Base-by-base conservation (phyloP, 2,797 vertebrate species). In the Acrossocheilus fasciatus region DNA sequence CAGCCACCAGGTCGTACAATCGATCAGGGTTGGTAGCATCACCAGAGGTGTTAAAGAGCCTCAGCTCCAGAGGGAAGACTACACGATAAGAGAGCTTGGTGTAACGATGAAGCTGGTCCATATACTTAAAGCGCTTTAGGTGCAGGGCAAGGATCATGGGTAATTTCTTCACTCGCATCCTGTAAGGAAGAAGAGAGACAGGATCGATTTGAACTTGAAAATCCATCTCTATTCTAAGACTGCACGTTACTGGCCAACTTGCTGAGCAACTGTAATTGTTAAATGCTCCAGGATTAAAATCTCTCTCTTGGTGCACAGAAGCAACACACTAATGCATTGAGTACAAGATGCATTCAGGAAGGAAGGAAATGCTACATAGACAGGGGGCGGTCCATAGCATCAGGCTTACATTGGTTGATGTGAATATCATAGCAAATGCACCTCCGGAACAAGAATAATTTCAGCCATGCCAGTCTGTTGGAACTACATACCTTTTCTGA, bases 21-120 rank as follows among this genome's bases (percentile, higher is more conserved):
- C 97, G 95, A 91, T 98, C 97, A 0, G 97, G 97, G 90, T 98
- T 98, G 91, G 97, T 98, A 92, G 97, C 97, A 5, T 98, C 97
- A 9, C 97, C 97, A 0, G 97, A 98, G 5, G 97, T 98, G 95
- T 98, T 98, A 91, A 98, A 98, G 89, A 98, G 97, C 74, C 97
- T 94, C 78, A 98, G 96, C 95, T 98, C 97, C 91, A 98, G 93
- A 0, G 97, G 97, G 91, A 98, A 98, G 93, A 98, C 97, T n/a
- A 98, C 97, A 0, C 97, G 96, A 89, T 98, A 98, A 88, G 97
- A 98, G 62, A 98, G 96, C 84, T 98, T 98, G 94, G 97, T 98
- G 94, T 98, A 97, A 84, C 97, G 96, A 93, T 98, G 97, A 90
- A 98, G 94, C 95, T 98, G 97, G 94, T 98, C 97, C 97, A 98